Evolutionary conservation across 2,888 invertebrate species (phyloP), one percentile per base, ranked within the genome.

Genomic region (Prostheceraeus crozeri): DNA sequence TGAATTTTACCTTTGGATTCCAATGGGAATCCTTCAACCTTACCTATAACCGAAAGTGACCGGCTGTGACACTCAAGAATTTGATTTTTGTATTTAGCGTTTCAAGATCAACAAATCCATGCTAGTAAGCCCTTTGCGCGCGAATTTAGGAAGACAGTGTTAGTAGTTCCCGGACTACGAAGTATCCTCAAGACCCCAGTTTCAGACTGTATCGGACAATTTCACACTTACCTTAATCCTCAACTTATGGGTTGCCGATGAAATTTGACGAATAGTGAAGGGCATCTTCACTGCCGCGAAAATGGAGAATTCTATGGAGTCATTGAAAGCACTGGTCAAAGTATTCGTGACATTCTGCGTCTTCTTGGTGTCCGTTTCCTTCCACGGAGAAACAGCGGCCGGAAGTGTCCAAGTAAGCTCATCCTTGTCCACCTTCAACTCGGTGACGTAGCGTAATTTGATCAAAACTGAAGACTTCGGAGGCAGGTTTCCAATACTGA

Each of bases 371-470:
- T 4, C 4, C 16, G 69, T 66, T 36, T 67, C 64, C 35, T 72
- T 70, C 76, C 75, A 74, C 10, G 75, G 72, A 3, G 75, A 73
- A 31, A 76, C 71, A 63, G 66, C 68, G 2, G 71, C 73, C 2
- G 77, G 76, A 21, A 77, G 59, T 23, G 64, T 51, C 63, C 77
- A 77, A 48, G 63, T 65, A 60, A 77, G 71, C 31, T 69, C 61
- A 40, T 72, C 76, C 3, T 68, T 74, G 53, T 76, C 73, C 16
- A 73, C 70, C 59, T 69, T 68, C 46, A 77, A 65, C 61, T 77
- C 77, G 10, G 74, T 68, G 30, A 77, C 74, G 62, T 77, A 77
- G 2, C 73, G 75, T 54, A 77, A 75, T 67, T 77, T 77, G 57
- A 77, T 75, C 1, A 77, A 62, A 1, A 74, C 76, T 21, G 64